Evolutionary conservation across 2,797 vertebrate species (phyloP).

Genomic region (Gymnothorax javanicus): DNA sequence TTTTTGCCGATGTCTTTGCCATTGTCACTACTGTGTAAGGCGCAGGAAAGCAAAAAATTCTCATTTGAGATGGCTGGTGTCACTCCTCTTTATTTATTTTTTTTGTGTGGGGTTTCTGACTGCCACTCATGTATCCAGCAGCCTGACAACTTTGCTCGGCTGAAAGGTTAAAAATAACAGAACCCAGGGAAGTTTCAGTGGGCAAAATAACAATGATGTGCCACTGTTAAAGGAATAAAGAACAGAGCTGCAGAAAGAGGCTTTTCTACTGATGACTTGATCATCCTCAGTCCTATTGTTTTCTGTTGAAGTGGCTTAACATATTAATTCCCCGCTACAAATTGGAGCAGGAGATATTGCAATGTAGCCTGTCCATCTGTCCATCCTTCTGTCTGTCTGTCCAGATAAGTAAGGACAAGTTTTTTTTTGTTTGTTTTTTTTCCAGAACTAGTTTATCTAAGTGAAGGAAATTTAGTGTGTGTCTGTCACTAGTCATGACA

Average conservation of each 20-base stretch:
- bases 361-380: too few relatives aligned
- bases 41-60: too few relatives aligned
- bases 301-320: neutral
- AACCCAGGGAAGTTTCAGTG: neutral
- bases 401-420: too few relatives aligned
- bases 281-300: neutral
- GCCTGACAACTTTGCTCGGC: neutral
- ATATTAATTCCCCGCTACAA: neutral
- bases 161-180: neutral
- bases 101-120: neutral
- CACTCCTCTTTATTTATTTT: neutral
- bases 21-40: too few relatives aligned
- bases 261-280: neutral
- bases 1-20: too few relatives aligned
- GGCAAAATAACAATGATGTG: neutral
- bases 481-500: too few relatives aligned
- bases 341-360: too few relatives aligned
- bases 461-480: too few relatives aligned
- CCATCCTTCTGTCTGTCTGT: too few relatives aligned
- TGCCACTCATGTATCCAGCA: neutral
- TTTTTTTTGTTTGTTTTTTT: too few relatives aligned
- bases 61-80: neutral
- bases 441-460: too few relatives aligned
- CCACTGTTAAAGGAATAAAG: neutral
- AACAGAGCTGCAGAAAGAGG: neutral